phyloP scores from a whole-genome alignment of 2,888 invertebrate species.

The Malthinus flaveolus region DNA sequence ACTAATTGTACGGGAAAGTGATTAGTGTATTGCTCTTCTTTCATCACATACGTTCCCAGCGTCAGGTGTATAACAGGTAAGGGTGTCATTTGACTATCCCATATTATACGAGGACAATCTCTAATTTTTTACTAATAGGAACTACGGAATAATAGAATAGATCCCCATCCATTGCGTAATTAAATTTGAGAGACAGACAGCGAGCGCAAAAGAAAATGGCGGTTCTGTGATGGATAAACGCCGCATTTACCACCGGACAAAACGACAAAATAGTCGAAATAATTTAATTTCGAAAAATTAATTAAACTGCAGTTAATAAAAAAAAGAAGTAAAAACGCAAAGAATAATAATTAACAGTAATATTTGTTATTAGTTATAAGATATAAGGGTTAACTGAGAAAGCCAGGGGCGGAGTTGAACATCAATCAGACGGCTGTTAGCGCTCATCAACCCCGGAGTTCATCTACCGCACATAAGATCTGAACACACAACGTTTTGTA shows the following conservation, averaged over 20 bases:
- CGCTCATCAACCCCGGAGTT: slow-evolving; percentile 42
- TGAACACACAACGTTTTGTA: slow-evolving; percentile 30
- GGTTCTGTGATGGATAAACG: too few relatives aligned
- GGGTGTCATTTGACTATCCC: too few relatives aligned
- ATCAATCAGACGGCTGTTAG: slow-evolving; percentile 54
- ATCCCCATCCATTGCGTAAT: too few relatives aligned
- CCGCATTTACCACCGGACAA: neutral
- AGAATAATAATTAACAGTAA: slow-evolving; percentile 41
- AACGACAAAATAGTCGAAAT: neutral
- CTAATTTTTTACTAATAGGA: too few relatives aligned
- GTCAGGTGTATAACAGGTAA: too few relatives aligned
- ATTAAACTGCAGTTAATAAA: neutral
- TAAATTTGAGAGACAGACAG: too few relatives aligned
- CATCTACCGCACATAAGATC: slow-evolving; percentile 11
- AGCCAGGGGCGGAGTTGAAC: slow-evolving; percentile 44
- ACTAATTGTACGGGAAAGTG: too few relatives aligned
- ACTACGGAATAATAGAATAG: too few relatives aligned
- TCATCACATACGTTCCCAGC: too few relatives aligned
- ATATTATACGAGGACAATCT: too few relatives aligned
- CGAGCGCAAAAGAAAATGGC: too few relatives aligned
- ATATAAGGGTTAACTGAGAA: slow-evolving; percentile 13
- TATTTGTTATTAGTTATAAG: slow-evolving; percentile 36
- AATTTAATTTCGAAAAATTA: neutral
- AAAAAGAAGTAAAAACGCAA: neutral
- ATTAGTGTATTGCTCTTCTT: too few relatives aligned